Base-by-base conservation (phyloP, 2,113 vertebrate species). In the Calcarius ornatus region DNA sequence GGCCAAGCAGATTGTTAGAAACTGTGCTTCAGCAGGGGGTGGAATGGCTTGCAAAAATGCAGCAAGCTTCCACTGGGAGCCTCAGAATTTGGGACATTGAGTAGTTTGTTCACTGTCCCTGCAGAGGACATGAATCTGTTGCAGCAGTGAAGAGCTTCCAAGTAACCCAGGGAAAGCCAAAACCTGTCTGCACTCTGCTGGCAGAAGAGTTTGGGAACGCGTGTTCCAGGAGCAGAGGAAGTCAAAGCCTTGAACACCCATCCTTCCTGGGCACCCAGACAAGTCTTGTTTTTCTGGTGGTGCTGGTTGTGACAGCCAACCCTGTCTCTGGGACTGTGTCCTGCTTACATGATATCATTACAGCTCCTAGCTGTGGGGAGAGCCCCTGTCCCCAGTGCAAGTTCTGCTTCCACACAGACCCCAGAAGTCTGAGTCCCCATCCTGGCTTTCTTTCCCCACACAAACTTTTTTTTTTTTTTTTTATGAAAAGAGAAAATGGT, bases 371-470 rank as follows among this genome's bases (percentile, higher is more conserved):
- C n/a, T 10, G 1, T 40, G 54, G 61, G n/a, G 24, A 2, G 5
- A 72, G 14, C 40, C 43, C 47, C 54, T 81, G 25, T 81, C 33
- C 30, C 23, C 37, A 15, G 14, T 15, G 37, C 27, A 30, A 59
- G 20, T 40, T 54, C 63, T 86, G 42, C 40, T 51, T 68, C 42
- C 37, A 7, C 45, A 24, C 27, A 61, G 68, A 65, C 28, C 50
- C 33, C 72, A 48, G 31, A 63, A 88, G 15, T 66, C 28, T 21
- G 23, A 15, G 31, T 47, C 40, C 17, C 15, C 2, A 1, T 89
- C 71, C 28, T 73, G 19, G 0, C 1, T 15, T 33, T 31, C 66
- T 37, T 10, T 2, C 2, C 12, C 6, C 15, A 2, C 9, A 6
- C 28, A 45, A 31, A 12, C 6, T 43, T 76, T 76, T 12, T 43